Percentiles rank a stretch among this genome's conserved stretches.
phyloP scores from a whole-genome alignment of 37 sponge, comb jelly and placozoan species.

The Axinella damicornis region DNA sequence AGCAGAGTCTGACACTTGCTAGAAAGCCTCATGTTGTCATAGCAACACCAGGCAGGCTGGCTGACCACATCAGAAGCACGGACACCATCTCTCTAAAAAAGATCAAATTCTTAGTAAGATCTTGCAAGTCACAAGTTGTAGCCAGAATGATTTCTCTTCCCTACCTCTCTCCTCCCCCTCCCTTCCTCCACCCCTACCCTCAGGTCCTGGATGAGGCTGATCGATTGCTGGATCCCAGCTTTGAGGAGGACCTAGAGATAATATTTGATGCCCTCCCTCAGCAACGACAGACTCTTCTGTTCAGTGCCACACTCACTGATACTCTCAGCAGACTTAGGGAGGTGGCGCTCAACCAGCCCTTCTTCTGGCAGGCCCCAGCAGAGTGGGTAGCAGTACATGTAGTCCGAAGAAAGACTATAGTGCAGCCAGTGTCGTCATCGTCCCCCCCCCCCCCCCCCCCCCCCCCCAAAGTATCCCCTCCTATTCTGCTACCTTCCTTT shows the following conservation, averaged over 20 bases:
- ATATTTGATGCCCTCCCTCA: constrained; percentile 86
- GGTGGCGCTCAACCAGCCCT: constrained; percentile 65
- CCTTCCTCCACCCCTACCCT: background rate
- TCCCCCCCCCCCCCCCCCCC: background rate
- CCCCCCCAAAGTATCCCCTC: background rate
- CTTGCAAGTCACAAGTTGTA: background rate
- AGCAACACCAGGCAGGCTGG: constrained; percentile 97
- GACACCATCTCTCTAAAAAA: constrained; percentile 84
- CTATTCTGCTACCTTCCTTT: background rate
- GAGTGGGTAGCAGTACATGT: constrained; percentile 34
- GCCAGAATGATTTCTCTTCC: too few relatives aligned
- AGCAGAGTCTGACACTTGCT: constrained; percentile 84
- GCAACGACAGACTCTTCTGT: constrained; percentile 95
- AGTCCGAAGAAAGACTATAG: too few relatives aligned
- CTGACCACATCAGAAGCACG: constrained; percentile 90
- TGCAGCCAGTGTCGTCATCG: too few relatives aligned
- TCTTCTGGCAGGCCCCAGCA: constrained; percentile 78
- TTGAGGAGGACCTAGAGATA: constrained; percentile 81
- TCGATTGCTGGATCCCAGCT: constrained; percentile 84
- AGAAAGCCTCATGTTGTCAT: constrained; percentile 92
- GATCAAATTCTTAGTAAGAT: constrained; percentile 73
- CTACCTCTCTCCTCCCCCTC: background rate
- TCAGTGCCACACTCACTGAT: constrained; percentile 96
- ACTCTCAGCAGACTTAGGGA: constrained; percentile 74
- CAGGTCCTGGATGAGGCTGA: constrained; percentile 99